Evolutionary conservation across 2,797 vertebrate species (phyloP).

Genomic region (Sphaeramia orbicularis): DNA sequence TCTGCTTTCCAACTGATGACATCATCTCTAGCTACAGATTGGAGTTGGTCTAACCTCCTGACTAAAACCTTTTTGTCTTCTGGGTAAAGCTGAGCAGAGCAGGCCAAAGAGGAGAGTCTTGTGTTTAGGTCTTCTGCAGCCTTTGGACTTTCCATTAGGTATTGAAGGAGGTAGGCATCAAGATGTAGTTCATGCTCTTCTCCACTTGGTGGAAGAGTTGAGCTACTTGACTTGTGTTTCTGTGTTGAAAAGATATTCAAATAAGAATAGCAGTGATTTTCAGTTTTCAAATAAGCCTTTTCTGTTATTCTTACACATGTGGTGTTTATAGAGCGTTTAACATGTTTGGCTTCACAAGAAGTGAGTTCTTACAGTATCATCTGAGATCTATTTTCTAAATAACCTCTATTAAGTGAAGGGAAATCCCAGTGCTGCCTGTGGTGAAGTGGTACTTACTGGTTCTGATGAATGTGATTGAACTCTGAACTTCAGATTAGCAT

Average conservation of each 20-base stretch:
- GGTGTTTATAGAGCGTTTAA: background rate
- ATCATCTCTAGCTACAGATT: background rate
- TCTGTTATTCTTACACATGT: background rate
- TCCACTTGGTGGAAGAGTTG: constrained; percentile 5
- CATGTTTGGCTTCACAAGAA: too few relatives aligned
- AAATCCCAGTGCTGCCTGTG: constrained; percentile 28
- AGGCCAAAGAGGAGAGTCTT: constrained; percentile 32
- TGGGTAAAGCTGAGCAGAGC: constrained; percentile 50
- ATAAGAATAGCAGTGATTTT: background rate
- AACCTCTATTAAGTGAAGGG: background rate
- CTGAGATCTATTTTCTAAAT: background rate
- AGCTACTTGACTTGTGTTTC: background rate
- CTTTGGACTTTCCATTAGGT: constrained; percentile 49
- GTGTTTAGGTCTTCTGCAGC: constrained; percentile 28
- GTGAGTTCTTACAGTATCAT: background rate
- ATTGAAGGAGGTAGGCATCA: constrained; percentile 37
- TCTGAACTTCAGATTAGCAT: constrained; percentile 28
- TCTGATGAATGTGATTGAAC: background rate
- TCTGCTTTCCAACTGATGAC: constrained; percentile 41
- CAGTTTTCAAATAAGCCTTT: background rate
- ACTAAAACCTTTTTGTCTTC: constrained; percentile 48
- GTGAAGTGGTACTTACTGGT: background rate
- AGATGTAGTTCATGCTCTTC: constrained; percentile 30
- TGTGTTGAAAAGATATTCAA: constrained; percentile 25
- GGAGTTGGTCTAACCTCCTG: background rate